Base-by-base conservation (phyloP, 2,113 vertebrate genomes). In the Platanista minor region DNA sequence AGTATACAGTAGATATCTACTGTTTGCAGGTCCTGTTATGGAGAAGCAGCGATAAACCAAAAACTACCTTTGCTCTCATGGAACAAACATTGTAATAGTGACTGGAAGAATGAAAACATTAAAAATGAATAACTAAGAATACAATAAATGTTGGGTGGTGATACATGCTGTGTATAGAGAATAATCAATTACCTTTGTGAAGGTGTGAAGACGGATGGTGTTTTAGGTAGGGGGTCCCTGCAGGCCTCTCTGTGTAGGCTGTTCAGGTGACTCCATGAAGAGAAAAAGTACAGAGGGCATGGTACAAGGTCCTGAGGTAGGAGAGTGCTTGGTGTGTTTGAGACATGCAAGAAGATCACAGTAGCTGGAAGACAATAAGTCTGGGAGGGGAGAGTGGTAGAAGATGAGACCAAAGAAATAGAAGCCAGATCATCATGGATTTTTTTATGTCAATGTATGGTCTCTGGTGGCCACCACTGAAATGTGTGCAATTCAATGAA, bases 371-470 rank as follows among this genome's bases (percentile, higher is more conserved):
- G 0, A 84, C 27, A 90, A 62, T 8, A 54, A 74, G 9, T 52
- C 59, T 33, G 12, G 4, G 0, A 41, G 27, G 12, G 49, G 14
- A 6, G 7, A 29, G 2, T 9, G 17, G 7, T 27, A 74, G 36
- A 4, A 69, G 6, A 61, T 6, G n/a, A 72, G 64, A 29, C 11
- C 61, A 59, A 83, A 91, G 33, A 85, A 59, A 8, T 2, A 81
- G 33, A 74, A 91, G 8, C 18, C 41, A 93, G 21, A 66, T 86
- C 61, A 23, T 31, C 39, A 21, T 66, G 31, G 3, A 21, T 49
- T 66, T 62, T 1, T 57, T 15, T 3, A 87, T 9, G 17, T 39
- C 12, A 39, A 4, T 0, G 3, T 27, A 2, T 6, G 27, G 54
- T 83, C 49, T 62, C 52, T 36, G 5, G 33, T 43, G 7, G 7